phyloP scores from a whole-genome alignment of 2,888 invertebrate species.

The Matsumyia berberina region DNA sequence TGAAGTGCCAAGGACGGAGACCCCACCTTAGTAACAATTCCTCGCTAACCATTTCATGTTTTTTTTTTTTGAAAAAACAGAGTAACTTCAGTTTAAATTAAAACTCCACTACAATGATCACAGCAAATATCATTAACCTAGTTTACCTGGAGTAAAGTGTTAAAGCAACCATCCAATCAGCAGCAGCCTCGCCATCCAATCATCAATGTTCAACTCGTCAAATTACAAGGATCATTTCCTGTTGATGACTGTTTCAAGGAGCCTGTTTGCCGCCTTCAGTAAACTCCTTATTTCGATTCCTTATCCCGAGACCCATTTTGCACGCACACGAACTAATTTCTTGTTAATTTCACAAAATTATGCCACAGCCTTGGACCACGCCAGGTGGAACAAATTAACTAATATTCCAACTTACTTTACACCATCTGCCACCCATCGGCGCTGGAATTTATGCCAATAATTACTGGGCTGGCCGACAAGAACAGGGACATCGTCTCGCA shows the following conservation, averaged over 20 bases:
- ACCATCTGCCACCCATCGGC: slow-evolving; percentile 43
- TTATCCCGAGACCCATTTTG: slow-evolving; percentile 14
- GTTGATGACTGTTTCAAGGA: slow-evolving; percentile 25
- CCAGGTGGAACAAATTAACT: slow-evolving; percentile 55
- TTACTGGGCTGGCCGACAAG: background rate
- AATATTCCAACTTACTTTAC: slow-evolving; percentile 47
- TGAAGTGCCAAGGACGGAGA: too few relatives aligned
- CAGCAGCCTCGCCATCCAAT: background rate
- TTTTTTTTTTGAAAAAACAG: too few relatives aligned
- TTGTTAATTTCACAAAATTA: slow-evolving; percentile 34
- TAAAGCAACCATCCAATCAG: too few relatives aligned
- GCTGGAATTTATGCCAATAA: slow-evolving; percentile 45
- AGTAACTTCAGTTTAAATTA: too few relatives aligned
- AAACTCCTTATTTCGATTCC: slow-evolving; percentile 33
- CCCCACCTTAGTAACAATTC: too few relatives aligned
- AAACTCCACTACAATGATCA: too few relatives aligned
- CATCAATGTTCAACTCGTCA: too few relatives aligned
- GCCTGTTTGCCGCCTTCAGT: slow-evolving; percentile 6
- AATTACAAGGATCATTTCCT: slow-evolving; percentile 20
- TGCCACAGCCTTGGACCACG: slow-evolving; percentile 6
- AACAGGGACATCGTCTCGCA: background rate
- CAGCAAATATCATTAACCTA: too few relatives aligned
- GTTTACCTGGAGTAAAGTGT: too few relatives aligned
- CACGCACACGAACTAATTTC: slow-evolving; percentile 24
- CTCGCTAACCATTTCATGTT: too few relatives aligned